Evolutionary conservation across 2,113 vertebrate genomes (phyloP).

Genomic region (Hyperoodon ampullatus): DNA sequence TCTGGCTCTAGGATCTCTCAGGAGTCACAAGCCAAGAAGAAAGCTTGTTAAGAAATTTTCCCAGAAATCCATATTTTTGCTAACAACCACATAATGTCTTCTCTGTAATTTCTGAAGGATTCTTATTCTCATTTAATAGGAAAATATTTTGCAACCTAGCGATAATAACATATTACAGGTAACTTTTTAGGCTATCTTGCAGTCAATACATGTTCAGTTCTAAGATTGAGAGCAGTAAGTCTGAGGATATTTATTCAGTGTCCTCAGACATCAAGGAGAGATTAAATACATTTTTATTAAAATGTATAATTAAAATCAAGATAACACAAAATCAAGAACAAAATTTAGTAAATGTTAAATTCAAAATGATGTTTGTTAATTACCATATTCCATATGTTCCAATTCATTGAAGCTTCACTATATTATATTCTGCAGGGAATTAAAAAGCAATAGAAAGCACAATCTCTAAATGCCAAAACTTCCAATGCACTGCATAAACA

Average conservation of each 20-base stretch:
- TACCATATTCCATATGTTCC: not conserved
- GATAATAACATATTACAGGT: not conserved
- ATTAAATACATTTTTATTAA: slow-evolving; percentile 5
- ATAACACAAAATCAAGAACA: not conserved
- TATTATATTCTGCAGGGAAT: not conserved
- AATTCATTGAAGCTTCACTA: not conserved
- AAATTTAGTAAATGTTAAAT: not conserved
- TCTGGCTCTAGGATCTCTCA: not conserved
- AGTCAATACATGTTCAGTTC: not conserved
- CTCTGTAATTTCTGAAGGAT: not conserved
- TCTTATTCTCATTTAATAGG: not conserved
- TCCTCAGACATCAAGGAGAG: not conserved
- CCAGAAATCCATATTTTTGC: not conserved
- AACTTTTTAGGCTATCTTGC: not conserved
- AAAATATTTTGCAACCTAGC: not conserved
- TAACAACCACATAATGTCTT: not conserved
- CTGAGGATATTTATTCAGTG: not conserved
- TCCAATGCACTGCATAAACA: not conserved
- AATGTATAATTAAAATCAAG: not conserved
- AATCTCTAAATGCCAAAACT: not conserved
- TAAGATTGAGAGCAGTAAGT: not conserved
- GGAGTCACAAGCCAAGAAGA: not conserved
- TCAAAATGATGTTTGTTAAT: not conserved
- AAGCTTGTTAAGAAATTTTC: not conserved
- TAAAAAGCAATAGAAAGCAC: not conserved